Conservation (phyloP, 2,797 vertebrate genomes). For the Rhinoraja longicauda region DNA sequence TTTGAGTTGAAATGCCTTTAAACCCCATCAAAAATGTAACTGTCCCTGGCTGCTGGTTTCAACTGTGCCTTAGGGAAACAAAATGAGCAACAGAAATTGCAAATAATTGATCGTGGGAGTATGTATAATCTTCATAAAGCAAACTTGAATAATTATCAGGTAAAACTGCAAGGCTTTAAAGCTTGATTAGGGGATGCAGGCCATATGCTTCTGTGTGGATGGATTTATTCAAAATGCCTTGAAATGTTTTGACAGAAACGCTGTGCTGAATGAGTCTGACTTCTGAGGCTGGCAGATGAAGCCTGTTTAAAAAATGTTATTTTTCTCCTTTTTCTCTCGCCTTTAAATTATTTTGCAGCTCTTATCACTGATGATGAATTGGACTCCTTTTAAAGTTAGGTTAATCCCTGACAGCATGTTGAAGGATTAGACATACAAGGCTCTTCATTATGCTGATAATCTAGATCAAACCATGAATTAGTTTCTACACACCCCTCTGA, state of each 20-base stretch:
- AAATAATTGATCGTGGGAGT: not conserved
- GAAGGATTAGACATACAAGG: conserved; percentile 4
- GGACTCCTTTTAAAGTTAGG: conserved; percentile 20
- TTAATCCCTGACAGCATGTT: not conserved
- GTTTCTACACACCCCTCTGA: not conserved
- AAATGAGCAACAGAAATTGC: not conserved
- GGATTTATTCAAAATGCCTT: conserved; percentile 16
- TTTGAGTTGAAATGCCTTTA: not conserved
- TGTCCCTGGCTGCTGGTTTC: not conserved
- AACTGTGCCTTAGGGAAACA: not conserved
- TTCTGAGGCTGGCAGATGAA: not conserved
- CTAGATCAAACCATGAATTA: not conserved
- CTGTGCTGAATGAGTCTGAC: not conserved
- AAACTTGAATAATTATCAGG: not conserved
- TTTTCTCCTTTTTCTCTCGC: not conserved
- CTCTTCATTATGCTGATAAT: not conserved
- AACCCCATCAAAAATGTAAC: not conserved
- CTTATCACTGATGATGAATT: not conserved
- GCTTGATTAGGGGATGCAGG: not conserved
- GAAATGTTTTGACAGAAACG: not conserved
- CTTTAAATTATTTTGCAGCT: not conserved
- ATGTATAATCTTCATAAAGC: not conserved
- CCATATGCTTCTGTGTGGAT: not conserved
- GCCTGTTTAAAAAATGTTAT: not conserved
- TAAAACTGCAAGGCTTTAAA: not conserved